These are phyloP conservation scores for Zelleria hepariella DNA, from an alignment of 2,888 invertebrate species.

Conservation along the genomic window DNA sequence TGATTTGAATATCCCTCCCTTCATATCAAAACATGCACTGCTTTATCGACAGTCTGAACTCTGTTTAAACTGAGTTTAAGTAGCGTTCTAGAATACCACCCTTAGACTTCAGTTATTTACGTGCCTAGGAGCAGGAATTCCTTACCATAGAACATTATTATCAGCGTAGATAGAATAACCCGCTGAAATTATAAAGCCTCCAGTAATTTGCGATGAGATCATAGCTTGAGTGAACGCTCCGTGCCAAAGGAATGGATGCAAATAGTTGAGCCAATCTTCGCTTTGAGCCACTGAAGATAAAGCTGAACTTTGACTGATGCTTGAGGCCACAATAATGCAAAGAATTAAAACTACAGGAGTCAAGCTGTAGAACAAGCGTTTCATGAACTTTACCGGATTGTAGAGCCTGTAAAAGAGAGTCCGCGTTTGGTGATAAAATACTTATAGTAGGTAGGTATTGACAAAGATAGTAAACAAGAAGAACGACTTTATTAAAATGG, in stretches of 20 bases:
- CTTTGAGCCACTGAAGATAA: slow-evolving; percentile 21
- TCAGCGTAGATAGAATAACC: slow-evolving; percentile 45
- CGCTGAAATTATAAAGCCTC: slow-evolving; percentile 46
- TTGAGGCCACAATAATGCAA: slow-evolving; percentile 23
- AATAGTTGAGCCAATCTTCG: slow-evolving; percentile 32
- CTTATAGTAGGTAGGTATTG: not conserved
- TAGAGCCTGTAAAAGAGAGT: slow-evolving; percentile 36
- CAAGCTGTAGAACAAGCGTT: slow-evolving; percentile 37
- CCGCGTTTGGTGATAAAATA: not conserved
- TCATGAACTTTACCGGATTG: slow-evolving; percentile 49
- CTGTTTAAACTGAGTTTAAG: too few relatives aligned
- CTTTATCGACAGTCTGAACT: too few relatives aligned
- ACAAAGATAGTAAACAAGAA: not conserved
- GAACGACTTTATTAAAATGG: too few relatives aligned
- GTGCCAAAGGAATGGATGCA: slow-evolving; percentile 43
- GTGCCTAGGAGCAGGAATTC: slow-evolving; percentile 4
- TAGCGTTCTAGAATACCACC: too few relatives aligned
- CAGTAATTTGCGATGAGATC: slow-evolving; percentile 43
- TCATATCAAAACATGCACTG: too few relatives aligned
- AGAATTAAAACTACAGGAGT: slow-evolving; percentile 32
- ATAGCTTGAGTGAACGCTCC: slow-evolving; percentile 43
- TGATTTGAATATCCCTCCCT: too few relatives aligned
- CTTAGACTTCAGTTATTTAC: not conserved
- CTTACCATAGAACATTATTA: slow-evolving; percentile 50
- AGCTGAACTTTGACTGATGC: slow-evolving; percentile 25